Evolutionary conservation across 2,888 invertebrate species (phyloP).

Genomic region (Erebia palarica): DNA sequence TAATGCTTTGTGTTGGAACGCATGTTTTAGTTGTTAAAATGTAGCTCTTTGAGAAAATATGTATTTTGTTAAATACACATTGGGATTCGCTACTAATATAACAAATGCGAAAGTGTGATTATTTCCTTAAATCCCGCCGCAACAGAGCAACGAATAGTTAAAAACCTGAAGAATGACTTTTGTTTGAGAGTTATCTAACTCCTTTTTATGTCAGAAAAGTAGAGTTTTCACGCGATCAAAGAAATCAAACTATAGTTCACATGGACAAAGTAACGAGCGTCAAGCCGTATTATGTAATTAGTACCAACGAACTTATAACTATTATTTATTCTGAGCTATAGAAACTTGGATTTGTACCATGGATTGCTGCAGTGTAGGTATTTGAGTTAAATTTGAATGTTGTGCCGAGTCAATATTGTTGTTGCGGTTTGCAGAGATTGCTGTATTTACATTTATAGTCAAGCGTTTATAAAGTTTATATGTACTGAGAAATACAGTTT

Average conservation of each 20-base stretch:
- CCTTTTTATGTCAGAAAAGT: no score
- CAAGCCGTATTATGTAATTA: background rate
- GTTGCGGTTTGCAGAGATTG: constrained; percentile 4
- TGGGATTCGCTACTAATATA: no score
- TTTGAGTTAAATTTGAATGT: background rate
- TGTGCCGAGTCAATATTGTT: constrained; percentile 9
- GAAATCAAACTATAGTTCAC: no score
- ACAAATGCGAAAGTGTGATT: no score
- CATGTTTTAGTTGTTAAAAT: constrained; percentile 10
- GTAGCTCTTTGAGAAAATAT: background rate
- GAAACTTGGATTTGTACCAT: background rate
- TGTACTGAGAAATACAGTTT: background rate
- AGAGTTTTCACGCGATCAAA: no score
- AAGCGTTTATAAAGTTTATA: constrained; percentile 5
- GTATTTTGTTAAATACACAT: no score
- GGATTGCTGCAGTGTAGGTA: background rate
- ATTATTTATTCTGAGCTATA: background rate
- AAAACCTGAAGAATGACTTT: no score
- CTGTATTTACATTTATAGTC: constrained; percentile 13
- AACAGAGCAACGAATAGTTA: no score
- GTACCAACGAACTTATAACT: background rate
- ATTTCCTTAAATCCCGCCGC: no score
- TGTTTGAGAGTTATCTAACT: no score
- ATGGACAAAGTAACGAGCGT: no score
- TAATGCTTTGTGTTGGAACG: constrained; percentile 35